Percentiles rank a stretch among this genome's conserved stretches.
Conservation (phyloP, 2,888 invertebrate genomes). For the Lysandra coridon region DNA sequence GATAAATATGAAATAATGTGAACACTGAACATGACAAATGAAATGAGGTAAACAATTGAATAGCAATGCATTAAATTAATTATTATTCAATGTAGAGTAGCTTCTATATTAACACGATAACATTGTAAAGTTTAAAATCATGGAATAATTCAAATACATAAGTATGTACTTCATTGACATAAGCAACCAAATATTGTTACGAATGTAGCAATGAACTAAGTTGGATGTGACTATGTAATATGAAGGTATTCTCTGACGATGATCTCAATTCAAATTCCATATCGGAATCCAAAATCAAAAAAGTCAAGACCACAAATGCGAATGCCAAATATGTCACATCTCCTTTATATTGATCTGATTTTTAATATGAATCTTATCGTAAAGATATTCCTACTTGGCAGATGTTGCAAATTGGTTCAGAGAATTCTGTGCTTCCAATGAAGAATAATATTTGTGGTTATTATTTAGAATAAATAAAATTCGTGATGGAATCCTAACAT, state of each 20-base stretch:
- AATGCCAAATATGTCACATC: neutral
- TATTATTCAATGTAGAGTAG: neutral
- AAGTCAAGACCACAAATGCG: neutral
- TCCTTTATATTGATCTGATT: neutral
- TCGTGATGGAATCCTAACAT: neutral
- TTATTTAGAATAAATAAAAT: neutral
- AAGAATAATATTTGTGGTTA: neutral
- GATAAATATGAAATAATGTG: neutral
- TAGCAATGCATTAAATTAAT: no score
- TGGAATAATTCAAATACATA: no score
- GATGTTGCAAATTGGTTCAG: neutral
- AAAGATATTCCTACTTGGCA: neutral
- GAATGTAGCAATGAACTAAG: no score
- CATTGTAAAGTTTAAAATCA: neutral
- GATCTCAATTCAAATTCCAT: neutral
- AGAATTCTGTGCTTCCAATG: neutral
- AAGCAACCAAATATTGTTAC: no score
- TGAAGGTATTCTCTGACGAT: no score
- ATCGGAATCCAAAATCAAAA: neutral
- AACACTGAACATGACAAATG: neutral
- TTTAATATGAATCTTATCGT: neutral
- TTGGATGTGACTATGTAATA: no score
- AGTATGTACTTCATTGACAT: no score
- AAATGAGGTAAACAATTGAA: neutral
- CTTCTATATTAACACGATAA: no score